A percentile compares a stretch with the other conserved stretches of the same genome.
Conservation (phyloP, 2,888 invertebrate species). For the Papilio gigon region DNA sequence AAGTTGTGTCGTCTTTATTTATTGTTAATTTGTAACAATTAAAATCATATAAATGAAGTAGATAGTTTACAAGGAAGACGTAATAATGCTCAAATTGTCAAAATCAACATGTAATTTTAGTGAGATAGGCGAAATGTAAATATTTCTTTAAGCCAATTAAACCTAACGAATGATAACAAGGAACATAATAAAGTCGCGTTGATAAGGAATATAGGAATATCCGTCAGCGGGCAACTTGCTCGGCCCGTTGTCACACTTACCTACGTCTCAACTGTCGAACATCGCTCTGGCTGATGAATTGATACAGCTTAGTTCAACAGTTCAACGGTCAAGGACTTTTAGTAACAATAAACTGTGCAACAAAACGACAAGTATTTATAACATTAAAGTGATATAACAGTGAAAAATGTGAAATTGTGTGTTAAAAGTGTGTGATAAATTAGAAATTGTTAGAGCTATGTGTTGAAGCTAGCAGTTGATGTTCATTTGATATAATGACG, state of each 20-base stretch:
- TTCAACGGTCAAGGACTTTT: slow-evolving; percentile 25
- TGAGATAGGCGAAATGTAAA: slow-evolving; percentile 50
- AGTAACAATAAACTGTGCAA: slow-evolving; percentile 34
- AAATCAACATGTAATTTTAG: slow-evolving; percentile 28
- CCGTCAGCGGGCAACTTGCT: slow-evolving; percentile 46
- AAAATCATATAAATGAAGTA: not conserved
- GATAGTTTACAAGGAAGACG: not conserved
- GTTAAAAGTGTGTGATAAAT: slow-evolving; percentile 8
- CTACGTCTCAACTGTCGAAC: slow-evolving; percentile 37
- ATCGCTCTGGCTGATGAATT: slow-evolving; percentile 9
- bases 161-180: slow-evolving; percentile 60
- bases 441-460: not conserved
- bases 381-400: not conserved
- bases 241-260: slow-evolving; percentile 46
- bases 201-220: slow-evolving; percentile 61
- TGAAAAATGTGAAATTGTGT: slow-evolving; percentile 21
- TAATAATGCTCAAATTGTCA: not conserved
- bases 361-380: not conserved
- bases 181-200: slow-evolving; percentile 60
- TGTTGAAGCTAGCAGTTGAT: slow-evolving; percentile 20
- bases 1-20: not conserved
- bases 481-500: slow-evolving; percentile 48
- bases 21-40: not conserved
- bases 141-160: slow-evolving; percentile 50
- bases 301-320: slow-evolving; percentile 22